Conservation (phyloP, 2,888 invertebrate genomes). For the Drosophila monieri region DNA sequence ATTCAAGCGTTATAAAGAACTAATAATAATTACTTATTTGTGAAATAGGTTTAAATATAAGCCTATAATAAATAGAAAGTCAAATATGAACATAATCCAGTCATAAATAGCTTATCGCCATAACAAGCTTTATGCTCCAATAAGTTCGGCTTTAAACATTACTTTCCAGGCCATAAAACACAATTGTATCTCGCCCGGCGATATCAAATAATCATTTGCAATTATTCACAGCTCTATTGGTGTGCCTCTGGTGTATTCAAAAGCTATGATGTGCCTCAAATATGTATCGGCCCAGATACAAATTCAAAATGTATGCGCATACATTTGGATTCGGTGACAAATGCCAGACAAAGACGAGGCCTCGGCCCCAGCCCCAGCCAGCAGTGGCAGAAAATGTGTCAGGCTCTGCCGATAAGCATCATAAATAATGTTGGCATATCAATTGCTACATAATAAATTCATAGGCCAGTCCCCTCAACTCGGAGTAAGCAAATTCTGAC, state of each 20-base stretch:
- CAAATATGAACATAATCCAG: not conserved
- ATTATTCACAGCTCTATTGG: conserved; percentile 55
- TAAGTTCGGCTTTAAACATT: conserved; percentile 18
- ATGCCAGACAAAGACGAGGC: conserved; percentile 35
- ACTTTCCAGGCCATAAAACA: conserved; percentile 16
- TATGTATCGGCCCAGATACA: conserved; percentile 29
- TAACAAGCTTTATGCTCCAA: not conserved
- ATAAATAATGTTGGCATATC: conserved; percentile 69
- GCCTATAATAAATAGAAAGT: not conserved
- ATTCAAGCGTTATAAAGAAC: not conserved
- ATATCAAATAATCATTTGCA: conserved; percentile 57
- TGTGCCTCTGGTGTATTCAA: conserved; percentile 19
- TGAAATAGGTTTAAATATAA: not conserved
- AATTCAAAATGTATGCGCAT: conserved; percentile 50
- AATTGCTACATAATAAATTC: conserved; percentile 64
- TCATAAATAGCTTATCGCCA: not conserved
- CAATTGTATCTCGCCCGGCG: conserved; percentile 21
- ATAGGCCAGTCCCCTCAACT: conserved; percentile 36
- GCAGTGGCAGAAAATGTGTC: conserved; percentile 21
- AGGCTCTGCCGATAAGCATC: conserved; percentile 50
- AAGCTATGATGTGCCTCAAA: conserved; percentile 29
- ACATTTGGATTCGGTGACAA: conserved; percentile 57
- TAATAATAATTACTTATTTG: not conserved
- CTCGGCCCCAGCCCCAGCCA: too few relatives aligned
- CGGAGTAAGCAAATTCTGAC: conserved; percentile 23